These are phyloP conservation scores for Nicator chloris DNA, from an alignment of 2,113 vertebrate genomes.

Conservation along the genomic window DNA sequence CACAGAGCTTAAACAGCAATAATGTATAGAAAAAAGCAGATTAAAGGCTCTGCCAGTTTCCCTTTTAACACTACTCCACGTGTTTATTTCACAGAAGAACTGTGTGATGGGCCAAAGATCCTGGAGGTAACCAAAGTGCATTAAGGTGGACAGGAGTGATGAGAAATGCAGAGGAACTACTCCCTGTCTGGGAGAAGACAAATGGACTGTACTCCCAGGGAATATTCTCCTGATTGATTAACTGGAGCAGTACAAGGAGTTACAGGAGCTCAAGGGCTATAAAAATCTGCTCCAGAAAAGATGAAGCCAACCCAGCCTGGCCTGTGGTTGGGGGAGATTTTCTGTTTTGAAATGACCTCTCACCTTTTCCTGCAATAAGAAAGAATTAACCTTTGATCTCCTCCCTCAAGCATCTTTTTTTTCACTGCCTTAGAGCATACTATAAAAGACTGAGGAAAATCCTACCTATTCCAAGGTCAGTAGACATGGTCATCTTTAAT, in stretches of 20 bases:
- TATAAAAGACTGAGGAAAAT: neutral
- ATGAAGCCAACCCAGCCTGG: neutral
- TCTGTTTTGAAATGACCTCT: slow-evolving; percentile 7
- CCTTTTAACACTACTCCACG: neutral
- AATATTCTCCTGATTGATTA: slow-evolving; percentile 52
- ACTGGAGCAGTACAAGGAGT: slow-evolving; percentile 11
- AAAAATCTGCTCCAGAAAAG: slow-evolving; percentile 33
- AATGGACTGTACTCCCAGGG: slow-evolving; percentile 3
- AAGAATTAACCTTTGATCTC: slow-evolving; percentile 47
- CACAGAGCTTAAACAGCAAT: neutral
- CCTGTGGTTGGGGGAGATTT: neutral
- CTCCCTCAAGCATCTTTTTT: neutral
- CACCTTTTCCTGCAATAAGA: neutral
- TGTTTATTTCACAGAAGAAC: neutral
- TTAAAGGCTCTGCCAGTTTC: neutral
- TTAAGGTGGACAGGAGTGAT: neutral
- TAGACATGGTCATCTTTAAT: neutral
- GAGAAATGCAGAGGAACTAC: slow-evolving; percentile 11
- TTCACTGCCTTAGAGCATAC: neutral
- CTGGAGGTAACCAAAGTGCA: neutral
- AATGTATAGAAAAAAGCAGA: neutral
- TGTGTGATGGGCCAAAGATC: neutral
- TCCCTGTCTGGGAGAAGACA: neutral
- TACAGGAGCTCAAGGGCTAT: slow-evolving; percentile 55
- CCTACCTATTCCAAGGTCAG: neutral